Percentiles rank a stretch among this genome's conserved stretches.
Evolutionary conservation across 2,113 vertebrate genomes (phyloP).

Genomic region (Brachypteracias leptosomus): DNA sequence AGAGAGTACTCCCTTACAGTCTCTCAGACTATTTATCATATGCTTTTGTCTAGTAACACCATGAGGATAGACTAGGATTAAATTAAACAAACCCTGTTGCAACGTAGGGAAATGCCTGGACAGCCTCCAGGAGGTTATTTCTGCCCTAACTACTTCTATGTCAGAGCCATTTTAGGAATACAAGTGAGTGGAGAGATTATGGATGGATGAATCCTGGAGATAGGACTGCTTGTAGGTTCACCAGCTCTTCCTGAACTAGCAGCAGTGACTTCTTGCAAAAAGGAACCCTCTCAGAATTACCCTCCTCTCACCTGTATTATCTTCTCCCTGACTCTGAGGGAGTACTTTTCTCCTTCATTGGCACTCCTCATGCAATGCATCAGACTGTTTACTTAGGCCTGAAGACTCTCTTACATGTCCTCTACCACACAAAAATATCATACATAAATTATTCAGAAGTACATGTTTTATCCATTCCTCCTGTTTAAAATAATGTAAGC

Average conservation of each 20-base stretch:
- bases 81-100: background rate
- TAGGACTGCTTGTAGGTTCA: background rate
- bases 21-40: background rate
- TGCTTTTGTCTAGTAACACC: background rate
- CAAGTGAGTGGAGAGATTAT: background rate
- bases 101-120: background rate
- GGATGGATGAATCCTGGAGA: background rate
- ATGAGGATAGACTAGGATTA: background rate
- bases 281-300: background rate
- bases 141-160: background rate
- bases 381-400: background rate
- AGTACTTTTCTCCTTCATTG: background rate
- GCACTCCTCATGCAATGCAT: background rate
- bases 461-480: slow-evolving; percentile 29
- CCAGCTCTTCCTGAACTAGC: background rate
- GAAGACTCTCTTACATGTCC: background rate
- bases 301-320: background rate
- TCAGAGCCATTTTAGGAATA: slow-evolving; percentile 36
- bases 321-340: background rate
- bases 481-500: background rate
- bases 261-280: background rate
- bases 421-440: background rate
- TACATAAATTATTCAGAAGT: slow-evolving; percentile 26
- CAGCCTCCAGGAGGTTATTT: slow-evolving; percentile 18
- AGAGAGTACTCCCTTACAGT: background rate